Evolutionary conservation across 1,140 invertebrate genomes (phyloP), one percentile per base, ranked within the genome.

Genomic region (Diprion similis): DNA sequence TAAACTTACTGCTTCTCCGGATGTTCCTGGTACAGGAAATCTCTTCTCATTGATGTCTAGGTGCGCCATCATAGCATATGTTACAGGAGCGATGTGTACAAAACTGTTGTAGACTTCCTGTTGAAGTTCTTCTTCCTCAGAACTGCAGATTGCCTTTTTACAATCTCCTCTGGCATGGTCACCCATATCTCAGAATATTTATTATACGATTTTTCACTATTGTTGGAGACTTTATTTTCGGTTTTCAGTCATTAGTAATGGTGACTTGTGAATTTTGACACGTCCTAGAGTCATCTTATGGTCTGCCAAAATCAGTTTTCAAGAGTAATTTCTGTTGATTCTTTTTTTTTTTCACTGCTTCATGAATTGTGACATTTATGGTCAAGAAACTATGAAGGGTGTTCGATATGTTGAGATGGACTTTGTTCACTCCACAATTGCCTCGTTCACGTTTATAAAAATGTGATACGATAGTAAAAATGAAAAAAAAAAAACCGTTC

Each of bases 171-270:
- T 73, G 10, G 80, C 78, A 45, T 79, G 74, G 73, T 79, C 70
- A 47, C 77, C 76, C 80, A 82, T 80, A 70, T 67, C 72, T 9
- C 48, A 66, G 24, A 64, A 71, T 73, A 89, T n/a, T 90, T 92
- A 79, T 81, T 93, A 9, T 82, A 81, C 45, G 90, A 90, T 68
- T 93, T 92, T 76, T 88, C 88, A 1, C 89, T 91, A 17, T 4
- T 37, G 24, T 59, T 51, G 6, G 24, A 37, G 6, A 15, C n/a
- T 17, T 59, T 59, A 59, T 59, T 59, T 59, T 59, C n/a, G 24
- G 24, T 37, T 37, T 37, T 37, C 24, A 17, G n/a, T 59, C 51
- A 59, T 59, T 13, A 59, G 51, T 13, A 59, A 15, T 6, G 6
- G 24, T 8, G 9, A 59, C 51, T 59, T 15, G 51, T 59, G 3